Percentiles rank a stretch among this genome's conserved stretches.
Conservation (phyloP, 2,113 vertebrate genomes). For the Strigops habroptila region DNA sequence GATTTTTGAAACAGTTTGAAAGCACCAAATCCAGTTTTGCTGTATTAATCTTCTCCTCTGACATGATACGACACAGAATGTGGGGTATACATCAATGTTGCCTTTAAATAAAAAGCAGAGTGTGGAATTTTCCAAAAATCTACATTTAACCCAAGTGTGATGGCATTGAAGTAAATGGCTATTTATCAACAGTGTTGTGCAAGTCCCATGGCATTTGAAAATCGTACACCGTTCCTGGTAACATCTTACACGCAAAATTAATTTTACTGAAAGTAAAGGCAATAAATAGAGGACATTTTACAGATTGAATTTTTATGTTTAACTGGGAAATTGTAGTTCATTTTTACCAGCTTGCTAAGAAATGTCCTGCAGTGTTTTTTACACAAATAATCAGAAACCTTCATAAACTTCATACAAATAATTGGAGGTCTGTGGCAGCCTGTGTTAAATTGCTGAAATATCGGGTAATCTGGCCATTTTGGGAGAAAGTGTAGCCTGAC, state of each 20-base stretch:
- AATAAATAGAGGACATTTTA: not conserved
- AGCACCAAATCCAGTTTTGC: not conserved
- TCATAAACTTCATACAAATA: not conserved
- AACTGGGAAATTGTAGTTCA: not conserved
- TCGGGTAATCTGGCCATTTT: not conserved
- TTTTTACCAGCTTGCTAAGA: not conserved
- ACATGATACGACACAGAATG: not conserved
- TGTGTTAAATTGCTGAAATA: not conserved
- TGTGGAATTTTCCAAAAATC: not conserved
- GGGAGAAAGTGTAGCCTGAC: not conserved
- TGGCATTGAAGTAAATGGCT: not conserved
- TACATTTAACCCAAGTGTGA: not conserved
- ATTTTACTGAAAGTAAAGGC: not conserved
- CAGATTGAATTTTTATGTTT: not conserved
- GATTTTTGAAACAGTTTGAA: not conserved
- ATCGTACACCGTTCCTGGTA: not conserved
- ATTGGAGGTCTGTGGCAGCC: not conserved
- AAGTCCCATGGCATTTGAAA: not conserved
- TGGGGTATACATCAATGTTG: not conserved
- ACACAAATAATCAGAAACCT: not conserved
- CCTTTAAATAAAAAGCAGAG: not conserved
- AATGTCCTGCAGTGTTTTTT: not conserved
- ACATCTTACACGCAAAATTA: not conserved
- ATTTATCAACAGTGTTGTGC: not conserved
- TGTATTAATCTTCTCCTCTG: not conserved